Conservation (phyloP, 2,888 invertebrate genomes). For the Griposia aprilina region DNA sequence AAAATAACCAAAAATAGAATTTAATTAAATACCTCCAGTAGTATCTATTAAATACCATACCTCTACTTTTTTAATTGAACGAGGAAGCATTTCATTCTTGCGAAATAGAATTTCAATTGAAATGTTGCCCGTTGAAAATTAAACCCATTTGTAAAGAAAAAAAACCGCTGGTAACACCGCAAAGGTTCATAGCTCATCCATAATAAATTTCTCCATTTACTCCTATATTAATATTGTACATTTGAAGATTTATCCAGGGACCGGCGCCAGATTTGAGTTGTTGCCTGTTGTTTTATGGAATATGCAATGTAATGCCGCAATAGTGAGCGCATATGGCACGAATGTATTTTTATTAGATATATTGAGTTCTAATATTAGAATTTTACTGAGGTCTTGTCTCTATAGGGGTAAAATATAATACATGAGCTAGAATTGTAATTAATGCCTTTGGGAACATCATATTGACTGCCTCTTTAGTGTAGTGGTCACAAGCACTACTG, state of each 20-base stretch:
- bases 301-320: conserved; percentile 56
- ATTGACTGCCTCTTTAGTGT: not conserved
- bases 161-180: conserved; percentile 58
- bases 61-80: conserved; percentile 43
- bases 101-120: conserved; percentile 54
- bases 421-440: not conserved
- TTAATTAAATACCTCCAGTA: conserved; percentile 5
- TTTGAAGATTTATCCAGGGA: conserved; percentile 67
- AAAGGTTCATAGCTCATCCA: conserved; percentile 66
- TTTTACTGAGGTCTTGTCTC: not conserved
- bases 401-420: not conserved
- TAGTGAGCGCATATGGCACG: conserved; percentile 40
- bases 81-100: conserved; percentile 53
- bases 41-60: not conserved
- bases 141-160: conserved; percentile 61
- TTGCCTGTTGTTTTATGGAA: conserved; percentile 63
- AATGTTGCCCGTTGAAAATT: conserved; percentile 59
- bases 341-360: conserved; percentile 43
- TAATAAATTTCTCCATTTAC: conserved; percentile 68
- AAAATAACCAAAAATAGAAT: not conserved
- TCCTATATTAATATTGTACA: conserved; percentile 66
- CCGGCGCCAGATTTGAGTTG: conserved; percentile 64
- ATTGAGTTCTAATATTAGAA: conserved; percentile 29
- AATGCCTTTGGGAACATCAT: not conserved
- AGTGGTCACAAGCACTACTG: not conserved